phyloP scores from a whole-genome alignment of 2,113 vertebrate species.

The Opisthocomus hoazin region DNA sequence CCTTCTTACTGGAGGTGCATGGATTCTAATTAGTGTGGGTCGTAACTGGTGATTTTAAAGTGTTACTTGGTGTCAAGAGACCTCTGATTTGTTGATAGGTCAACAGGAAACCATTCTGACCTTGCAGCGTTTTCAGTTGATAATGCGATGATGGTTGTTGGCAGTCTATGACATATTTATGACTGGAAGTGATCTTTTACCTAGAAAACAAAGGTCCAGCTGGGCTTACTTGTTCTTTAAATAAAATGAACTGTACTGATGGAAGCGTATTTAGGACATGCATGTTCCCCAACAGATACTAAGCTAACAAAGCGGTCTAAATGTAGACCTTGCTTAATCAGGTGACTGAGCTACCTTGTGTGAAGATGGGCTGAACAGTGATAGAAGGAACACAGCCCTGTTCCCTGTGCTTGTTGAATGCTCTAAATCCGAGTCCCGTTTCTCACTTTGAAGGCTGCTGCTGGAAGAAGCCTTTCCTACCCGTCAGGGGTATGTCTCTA shows the following conservation, averaged over 20 bases:
- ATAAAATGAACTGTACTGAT: not conserved
- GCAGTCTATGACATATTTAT: too few relatives aligned
- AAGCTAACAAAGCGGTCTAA: not conserved
- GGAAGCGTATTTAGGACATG: not conserved
- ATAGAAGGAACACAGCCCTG: not conserved
- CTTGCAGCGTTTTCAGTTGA: too few relatives aligned
- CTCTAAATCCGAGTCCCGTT: not conserved
- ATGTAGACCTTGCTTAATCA: not conserved
- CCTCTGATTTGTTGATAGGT: not conserved
- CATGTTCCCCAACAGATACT: not conserved
- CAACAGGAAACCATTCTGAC: not conserved
- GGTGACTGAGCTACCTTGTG: not conserved
- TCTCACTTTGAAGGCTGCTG: not conserved
- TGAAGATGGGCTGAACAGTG: not conserved
- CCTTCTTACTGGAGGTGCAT: fast-evolving
- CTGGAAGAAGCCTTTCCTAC: not conserved
- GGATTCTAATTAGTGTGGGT: not conserved
- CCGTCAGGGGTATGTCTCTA: not conserved
- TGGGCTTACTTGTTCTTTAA: not conserved
- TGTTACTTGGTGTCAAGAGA: not conserved
- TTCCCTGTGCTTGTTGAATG: not conserved
- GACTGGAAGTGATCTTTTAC: too few relatives aligned
- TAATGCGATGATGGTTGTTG: too few relatives aligned
- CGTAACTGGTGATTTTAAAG: not conserved
- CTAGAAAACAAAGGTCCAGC: not conserved